Percentiles rank a stretch among this genome's conserved stretches.
Conservation (phyloP, 2,797 vertebrate species). For the Setipinna tenuifilis region DNA sequence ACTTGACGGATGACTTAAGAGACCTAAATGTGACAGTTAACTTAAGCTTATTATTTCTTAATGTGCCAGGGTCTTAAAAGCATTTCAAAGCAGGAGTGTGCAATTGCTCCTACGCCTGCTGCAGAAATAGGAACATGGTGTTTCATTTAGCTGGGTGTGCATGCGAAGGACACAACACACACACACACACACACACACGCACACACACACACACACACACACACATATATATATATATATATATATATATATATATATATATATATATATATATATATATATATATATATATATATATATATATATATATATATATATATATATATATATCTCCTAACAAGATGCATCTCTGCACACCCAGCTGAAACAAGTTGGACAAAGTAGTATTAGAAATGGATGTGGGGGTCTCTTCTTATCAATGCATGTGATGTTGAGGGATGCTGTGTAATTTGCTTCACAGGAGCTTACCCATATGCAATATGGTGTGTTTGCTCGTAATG, state of each 20-base stretch:
- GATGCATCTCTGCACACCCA: background rate
- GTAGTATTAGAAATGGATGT: background rate
- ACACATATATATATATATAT: too few species aligned
- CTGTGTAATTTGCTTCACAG: background rate
- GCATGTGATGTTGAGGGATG: background rate
- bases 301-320: too few species aligned
- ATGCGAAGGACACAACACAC: background rate
- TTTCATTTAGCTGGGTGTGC: background rate
- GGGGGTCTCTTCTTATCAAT: background rate
- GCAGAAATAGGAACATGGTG: background rate
- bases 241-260: too few species aligned
- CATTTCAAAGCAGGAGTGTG: background rate
- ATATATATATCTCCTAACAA: background rate
- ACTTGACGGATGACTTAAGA: background rate
- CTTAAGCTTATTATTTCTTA: slow-evolving; percentile 16
- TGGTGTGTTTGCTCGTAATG: slow-evolving; percentile 17
- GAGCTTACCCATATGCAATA: background rate
- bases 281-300: too few species aligned
- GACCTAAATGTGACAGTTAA: slow-evolving; percentile 6
- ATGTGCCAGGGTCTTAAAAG: background rate
- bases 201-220: too few species aligned
- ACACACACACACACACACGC: too few species aligned
- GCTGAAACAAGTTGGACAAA: background rate
- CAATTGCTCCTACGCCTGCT: background rate
- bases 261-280: too few species aligned